These are phyloP conservation scores for Orchesella flavescens DNA, from an alignment of 2,888 invertebrate species.

Conservation along the genomic window DNA sequence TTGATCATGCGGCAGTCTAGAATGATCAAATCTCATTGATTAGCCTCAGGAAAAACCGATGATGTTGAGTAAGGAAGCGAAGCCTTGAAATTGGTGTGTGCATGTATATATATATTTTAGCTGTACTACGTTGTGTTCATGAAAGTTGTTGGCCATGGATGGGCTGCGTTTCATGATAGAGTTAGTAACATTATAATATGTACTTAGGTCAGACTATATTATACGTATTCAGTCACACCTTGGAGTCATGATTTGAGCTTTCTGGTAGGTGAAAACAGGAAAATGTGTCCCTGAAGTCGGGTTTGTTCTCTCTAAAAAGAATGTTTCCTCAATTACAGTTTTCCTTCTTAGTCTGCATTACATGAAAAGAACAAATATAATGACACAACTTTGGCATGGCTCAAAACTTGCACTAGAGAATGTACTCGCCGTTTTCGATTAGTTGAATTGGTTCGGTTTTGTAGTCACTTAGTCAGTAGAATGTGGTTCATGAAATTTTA, in stretches of 20 bases:
- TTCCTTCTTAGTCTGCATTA: too few species aligned
- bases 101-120: neutral
- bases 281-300: constrained; percentile 11
- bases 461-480: neutral
- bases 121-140: neutral
- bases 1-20: neutral
- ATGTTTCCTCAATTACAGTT: too few species aligned
- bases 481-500: too few species aligned
- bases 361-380: too few species aligned
- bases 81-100: constrained; percentile 38
- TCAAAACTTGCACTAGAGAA: too few species aligned
- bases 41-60: constrained; percentile 36
- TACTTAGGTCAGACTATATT: neutral
- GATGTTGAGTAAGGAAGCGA: constrained; percentile 3
- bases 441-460: neutral
- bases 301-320: too few species aligned
- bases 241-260: neutral
- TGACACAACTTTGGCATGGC: too few species aligned
- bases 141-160: constrained; percentile 60
- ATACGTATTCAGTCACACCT: neutral
- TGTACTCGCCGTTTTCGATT: too few species aligned
- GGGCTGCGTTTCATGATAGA: neutral
- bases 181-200: neutral
- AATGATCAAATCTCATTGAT: constrained; percentile 18
- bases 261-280: constrained; percentile 23